These are phyloP conservation scores for Sarcophaga carnaria DNA, from an alignment of 2,888 invertebrate genomes.

Conservation along the genomic window DNA sequence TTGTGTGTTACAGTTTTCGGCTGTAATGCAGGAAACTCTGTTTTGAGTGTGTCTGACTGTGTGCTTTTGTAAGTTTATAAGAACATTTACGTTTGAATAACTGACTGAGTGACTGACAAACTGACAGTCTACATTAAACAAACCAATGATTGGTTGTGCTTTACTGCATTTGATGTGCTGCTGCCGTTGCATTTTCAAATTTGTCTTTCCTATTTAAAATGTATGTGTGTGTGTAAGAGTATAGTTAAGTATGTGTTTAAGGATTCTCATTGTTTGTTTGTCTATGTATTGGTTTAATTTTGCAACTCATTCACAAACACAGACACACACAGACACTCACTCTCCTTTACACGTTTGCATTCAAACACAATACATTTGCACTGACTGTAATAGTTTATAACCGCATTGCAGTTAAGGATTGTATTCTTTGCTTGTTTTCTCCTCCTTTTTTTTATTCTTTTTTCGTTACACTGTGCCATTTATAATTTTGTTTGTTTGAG, in stretches of 20 bases:
- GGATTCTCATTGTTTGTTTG: constrained; percentile 21
- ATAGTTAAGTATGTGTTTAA: not conserved
- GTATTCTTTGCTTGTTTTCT: constrained; percentile 20
- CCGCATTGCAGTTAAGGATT: constrained; percentile 66
- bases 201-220: not conserved
- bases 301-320: constrained; percentile 5
- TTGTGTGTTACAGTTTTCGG: no score
- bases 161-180: constrained; percentile 64
- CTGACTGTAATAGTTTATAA: constrained; percentile 31
- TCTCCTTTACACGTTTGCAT: not conserved
- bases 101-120: constrained; percentile 41
- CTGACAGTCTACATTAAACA: constrained; percentile 60
- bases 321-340: not conserved
- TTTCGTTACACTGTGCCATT: constrained; percentile 13
- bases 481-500: not conserved
- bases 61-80: constrained; percentile 9
- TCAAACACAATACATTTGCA: constrained; percentile 13
- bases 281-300: not conserved
- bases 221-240: no score
- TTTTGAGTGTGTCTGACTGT: constrained; percentile 11
- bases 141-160: constrained; percentile 65
- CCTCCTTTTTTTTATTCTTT: constrained; percentile 14
- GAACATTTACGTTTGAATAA: constrained; percentile 34
- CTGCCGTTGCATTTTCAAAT: constrained; percentile 55
- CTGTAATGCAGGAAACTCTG: no score